These are phyloP conservation scores for Morelia viridis DNA, from an alignment of 2,797 vertebrate species.

Conservation along the genomic window DNA sequence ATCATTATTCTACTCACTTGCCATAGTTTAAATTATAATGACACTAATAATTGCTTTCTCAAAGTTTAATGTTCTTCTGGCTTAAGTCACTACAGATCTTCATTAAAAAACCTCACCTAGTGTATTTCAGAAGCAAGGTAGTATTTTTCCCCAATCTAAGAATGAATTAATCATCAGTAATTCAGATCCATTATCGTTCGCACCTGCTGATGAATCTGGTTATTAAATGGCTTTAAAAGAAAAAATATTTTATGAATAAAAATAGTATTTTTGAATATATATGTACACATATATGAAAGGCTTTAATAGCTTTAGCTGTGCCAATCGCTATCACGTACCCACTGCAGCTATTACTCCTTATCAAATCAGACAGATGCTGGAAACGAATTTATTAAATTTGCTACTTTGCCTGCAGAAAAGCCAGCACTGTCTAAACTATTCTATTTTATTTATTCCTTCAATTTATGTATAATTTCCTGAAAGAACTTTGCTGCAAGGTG, in stretches of 20 bases:
- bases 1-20: slow-evolving; percentile 30
- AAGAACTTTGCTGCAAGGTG: slow-evolving; percentile 41
- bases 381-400: slow-evolving; percentile 55
- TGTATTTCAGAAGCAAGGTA: background rate
- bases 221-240: slow-evolving; percentile 21
- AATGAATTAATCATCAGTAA: slow-evolving; percentile 15
- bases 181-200: background rate
- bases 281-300: background rate
- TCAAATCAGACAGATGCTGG: slow-evolving; percentile 52
- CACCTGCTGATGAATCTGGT: background rate
- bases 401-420: slow-evolving; percentile 42
- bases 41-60: slow-evolving; percentile 8
- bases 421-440: slow-evolving; percentile 34
- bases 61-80: slow-evolving; percentile 19
- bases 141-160: slow-evolving; percentile 1
- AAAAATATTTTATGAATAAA: background rate
- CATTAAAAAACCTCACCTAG: background rate
- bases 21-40: slow-evolving; percentile 7
- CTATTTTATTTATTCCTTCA: slow-evolving; percentile 47
- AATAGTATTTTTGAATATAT: slow-evolving; percentile 12
- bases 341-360: slow-evolving; percentile 39
- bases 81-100: slow-evolving; percentile 11
- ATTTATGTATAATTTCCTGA: slow-evolving; percentile 45
- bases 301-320: slow-evolving; percentile 18
- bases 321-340: slow-evolving; percentile 21